Evolutionary conservation across 2,888 invertebrate genomes (phyloP), one percentile per base, ranked within the genome.

Genomic region (Drosophila ezoana): DNA sequence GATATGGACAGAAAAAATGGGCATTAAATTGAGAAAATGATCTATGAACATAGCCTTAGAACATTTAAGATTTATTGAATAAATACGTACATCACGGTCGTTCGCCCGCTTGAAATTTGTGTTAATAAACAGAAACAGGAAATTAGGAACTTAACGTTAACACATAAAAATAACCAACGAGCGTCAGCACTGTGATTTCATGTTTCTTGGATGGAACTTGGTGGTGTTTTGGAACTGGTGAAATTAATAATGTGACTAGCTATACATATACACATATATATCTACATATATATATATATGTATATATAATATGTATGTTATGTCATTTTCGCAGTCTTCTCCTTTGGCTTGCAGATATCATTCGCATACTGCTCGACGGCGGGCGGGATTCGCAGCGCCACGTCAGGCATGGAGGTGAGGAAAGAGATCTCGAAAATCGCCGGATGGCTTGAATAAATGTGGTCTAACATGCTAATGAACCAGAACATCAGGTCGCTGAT

Each of bases 381-480:
- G 1, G 81, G 77, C 9, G 75, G 70, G 13, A 81, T 77, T 0
- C 68, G 75, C 10, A 57, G 28, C 6, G 68, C 54, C 33, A 75
- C 54, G 1, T 72, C 49, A 3, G 66, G 73, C 49, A 77, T 53
- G 1, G 73, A 59, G 33, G 75, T 79, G 1, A 90, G 67, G 48
- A 90, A 90, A 1, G 90, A 84, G n/a, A 90, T 71, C 53, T 90
- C 90, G 35, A 73, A 85, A 8, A 90, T 68, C 0, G 66, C 40
- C 0, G 90, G 90, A 4, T 81, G 79, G 43, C 90, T 90, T 5
- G 71, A 60, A 56, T 82, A 90, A 35, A 87, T 67, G 10, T 81
- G 69, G 14, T 77, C 72, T 28, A 83, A 48, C 90, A 90, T 90
- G 37, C 45, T 60, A 14, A 90, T 70, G 54, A 86, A 89, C 90